Percentiles rank a stretch among this genome's conserved stretches.
These are phyloP conservation scores for Poeciliopsis turneri DNA, from an alignment of 2,797 vertebrate genomes.

Conservation along the genomic window DNA sequence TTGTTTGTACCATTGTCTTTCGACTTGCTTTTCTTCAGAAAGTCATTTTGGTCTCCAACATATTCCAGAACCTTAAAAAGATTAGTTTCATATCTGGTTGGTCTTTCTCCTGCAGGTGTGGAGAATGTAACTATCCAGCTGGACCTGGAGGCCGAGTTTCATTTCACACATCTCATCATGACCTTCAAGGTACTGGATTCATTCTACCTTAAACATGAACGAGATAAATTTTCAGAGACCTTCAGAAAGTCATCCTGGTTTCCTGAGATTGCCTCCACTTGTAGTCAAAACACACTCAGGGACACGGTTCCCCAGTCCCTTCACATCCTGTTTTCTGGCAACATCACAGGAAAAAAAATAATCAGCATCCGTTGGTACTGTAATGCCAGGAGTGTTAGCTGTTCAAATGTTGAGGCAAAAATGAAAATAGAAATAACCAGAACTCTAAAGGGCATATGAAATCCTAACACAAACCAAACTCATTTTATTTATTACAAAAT, in stretches of 20 bases:
- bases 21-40: background rate
- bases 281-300: constrained; percentile 21
- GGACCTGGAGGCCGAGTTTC: constrained; percentile 97
- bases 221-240: constrained; percentile 52
- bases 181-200: constrained; percentile 92
- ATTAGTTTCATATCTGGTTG: background rate
- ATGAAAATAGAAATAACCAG: background rate
- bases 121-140: constrained; percentile 96
- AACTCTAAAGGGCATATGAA: background rate
- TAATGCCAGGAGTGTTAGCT: background rate
- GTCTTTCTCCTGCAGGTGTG: constrained; percentile 79
- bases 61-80: constrained; percentile 1
- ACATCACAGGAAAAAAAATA: background rate
- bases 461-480: background rate
- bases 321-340: constrained; percentile 17
- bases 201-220: constrained; percentile 6
- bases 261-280: constrained; percentile 38
- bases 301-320: constrained; percentile 23
- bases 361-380: constrained; percentile 6
- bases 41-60: background rate
- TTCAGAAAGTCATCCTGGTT: constrained; percentile 59
- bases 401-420: background rate
- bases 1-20: background rate
- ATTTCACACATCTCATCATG: constrained; percentile 99
- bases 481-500: background rate